phyloP scores from a whole-genome alignment of 2,113 vertebrate genomes.

The Emydura subglobosa region DNA sequence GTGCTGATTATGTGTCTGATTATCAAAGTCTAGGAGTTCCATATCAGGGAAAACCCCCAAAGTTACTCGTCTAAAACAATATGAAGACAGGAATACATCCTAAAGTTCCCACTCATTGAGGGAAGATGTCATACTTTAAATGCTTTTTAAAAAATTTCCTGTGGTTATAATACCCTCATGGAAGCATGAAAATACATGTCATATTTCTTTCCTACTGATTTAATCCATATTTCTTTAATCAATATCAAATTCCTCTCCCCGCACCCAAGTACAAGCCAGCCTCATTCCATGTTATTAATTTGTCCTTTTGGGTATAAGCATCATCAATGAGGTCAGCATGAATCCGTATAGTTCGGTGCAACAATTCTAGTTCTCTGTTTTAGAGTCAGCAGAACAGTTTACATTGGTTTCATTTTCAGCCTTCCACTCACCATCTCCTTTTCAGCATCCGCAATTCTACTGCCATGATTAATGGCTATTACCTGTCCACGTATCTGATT shows the following conservation, averaged over 20 bases:
- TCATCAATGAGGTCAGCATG: background rate
- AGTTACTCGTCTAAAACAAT: background rate
- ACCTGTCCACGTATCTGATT: too few relatives aligned
- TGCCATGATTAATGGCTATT: too few relatives aligned
- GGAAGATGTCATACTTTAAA: background rate
- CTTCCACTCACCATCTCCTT: too few relatives aligned
- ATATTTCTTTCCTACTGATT: background rate
- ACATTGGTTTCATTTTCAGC: background rate
- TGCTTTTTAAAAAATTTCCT: background rate
- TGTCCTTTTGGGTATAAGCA: background rate
- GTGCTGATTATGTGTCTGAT: background rate
- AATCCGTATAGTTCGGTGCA: background rate
- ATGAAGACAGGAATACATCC: background rate
- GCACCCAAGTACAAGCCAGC: background rate
- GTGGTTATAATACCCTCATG: background rate
- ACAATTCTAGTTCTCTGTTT: background rate
- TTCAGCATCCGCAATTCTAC: too few relatives aligned
- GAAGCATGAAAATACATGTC: background rate
- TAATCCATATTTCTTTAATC: background rate
- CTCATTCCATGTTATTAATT: background rate
- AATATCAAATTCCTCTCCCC: background rate
- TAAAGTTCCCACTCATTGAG: background rate
- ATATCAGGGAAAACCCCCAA: background rate
- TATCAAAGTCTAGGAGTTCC: background rate
- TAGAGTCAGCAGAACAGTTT: background rate